Evolutionary conservation across 2,113 vertebrate genomes (phyloP).

Genomic region (Nannobrachium achirus): DNA sequence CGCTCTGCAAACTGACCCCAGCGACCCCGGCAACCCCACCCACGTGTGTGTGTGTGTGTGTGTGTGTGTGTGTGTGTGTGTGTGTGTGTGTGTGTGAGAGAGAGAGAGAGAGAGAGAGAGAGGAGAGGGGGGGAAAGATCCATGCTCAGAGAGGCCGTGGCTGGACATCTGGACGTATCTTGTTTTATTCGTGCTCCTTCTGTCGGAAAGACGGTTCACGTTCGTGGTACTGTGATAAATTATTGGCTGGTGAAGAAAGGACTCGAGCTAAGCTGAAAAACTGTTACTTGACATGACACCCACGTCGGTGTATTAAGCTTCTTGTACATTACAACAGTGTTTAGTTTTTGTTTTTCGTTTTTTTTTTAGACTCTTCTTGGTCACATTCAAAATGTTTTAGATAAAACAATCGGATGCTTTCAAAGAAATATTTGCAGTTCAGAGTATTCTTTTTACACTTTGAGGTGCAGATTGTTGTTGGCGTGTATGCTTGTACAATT

Average conservation of each 20-base stretch:
- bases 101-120: conserved; percentile 5
- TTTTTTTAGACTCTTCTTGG: conserved; percentile 37
- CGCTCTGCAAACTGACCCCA: conserved; percentile 88
- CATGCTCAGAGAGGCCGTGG: conserved; percentile 46
- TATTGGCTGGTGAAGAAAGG: conserved; percentile 79
- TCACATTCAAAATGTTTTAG: conserved; percentile 59
- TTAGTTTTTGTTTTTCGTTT: conserved; percentile 39
- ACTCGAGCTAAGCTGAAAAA: conserved; percentile 62
- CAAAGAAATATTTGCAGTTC: conserved; percentile 45
- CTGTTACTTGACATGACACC: conserved; percentile 79
- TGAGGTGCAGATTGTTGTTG: conserved; percentile 49
- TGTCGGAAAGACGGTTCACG: conserved; percentile 46
- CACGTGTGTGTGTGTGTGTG: conserved; percentile 30
- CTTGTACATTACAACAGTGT: conserved; percentile 59
- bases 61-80: conserved; percentile 29
- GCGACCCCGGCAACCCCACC: conserved; percentile 51
- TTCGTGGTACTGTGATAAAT: conserved; percentile 87
- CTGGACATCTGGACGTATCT: conserved; percentile 31
- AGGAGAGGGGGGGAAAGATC: conserved; percentile 25
- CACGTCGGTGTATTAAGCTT: conserved; percentile 73
- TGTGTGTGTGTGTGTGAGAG: conserved; percentile 18
- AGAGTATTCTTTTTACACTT: conserved; percentile 72
- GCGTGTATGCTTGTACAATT: conserved; percentile 43
- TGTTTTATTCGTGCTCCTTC: conserved; percentile 37
- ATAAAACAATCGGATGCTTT: conserved; percentile 42